These are phyloP conservation scores for Phyllostomus discolor DNA, from an alignment of 2,113 vertebrate species.

Conservation along the genomic window DNA sequence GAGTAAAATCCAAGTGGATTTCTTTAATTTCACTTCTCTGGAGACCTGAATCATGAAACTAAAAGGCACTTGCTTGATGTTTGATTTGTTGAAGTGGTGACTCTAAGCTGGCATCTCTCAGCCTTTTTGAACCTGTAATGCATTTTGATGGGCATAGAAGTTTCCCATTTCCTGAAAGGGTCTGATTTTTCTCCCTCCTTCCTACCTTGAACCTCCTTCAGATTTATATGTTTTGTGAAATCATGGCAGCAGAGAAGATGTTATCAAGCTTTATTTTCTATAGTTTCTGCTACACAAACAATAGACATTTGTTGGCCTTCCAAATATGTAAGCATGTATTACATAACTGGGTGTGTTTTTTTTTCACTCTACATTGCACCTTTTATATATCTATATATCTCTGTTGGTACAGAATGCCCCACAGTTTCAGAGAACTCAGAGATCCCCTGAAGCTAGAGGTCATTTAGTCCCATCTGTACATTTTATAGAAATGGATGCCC, in stretches of 20 bases:
- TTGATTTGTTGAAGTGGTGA: background rate
- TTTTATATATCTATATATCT: background rate
- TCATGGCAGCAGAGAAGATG: background rate
- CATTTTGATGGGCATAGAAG: background rate
- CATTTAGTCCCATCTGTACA: background rate
- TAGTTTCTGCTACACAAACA: background rate
- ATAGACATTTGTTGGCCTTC: background rate
- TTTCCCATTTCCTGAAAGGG: background rate
- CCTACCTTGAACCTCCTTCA: background rate
- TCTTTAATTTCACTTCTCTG: conserved; percentile 11
- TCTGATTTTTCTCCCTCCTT: background rate
- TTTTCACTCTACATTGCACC: background rate
- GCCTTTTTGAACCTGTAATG: background rate
- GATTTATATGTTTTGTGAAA: background rate
- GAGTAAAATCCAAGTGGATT: background rate
- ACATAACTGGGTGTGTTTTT: background rate
- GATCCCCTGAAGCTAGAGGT: background rate
- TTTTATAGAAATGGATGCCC: background rate
- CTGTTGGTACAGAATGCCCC: background rate
- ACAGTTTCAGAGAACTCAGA: background rate
- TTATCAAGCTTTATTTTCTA: background rate
- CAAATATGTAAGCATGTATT: background rate
- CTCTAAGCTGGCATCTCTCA: background rate
- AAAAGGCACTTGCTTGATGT: background rate
- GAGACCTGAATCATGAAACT: background rate